Percentiles rank a stretch among this genome's conserved stretches.
Evolutionary conservation across 2,888 invertebrate genomes (phyloP).

Genomic region (Choreutis nemorana): DNA sequence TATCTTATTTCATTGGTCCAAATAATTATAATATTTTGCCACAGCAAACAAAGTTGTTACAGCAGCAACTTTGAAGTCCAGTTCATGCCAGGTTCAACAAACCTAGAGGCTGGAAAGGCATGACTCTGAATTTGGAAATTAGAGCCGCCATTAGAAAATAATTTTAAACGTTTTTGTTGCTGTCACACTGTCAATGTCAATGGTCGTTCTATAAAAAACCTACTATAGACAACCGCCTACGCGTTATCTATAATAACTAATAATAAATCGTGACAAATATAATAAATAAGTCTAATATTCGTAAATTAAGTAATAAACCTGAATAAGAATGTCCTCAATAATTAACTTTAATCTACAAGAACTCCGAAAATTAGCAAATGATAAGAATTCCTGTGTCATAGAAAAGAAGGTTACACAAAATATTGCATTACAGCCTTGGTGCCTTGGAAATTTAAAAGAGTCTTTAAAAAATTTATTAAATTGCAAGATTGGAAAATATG

Average conservation of each 20-base stretch:
- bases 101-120: too few relatives aligned
- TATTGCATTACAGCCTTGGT: slow-evolving; percentile 69
- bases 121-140: too few relatives aligned
- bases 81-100: too few relatives aligned
- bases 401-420: slow-evolving; percentile 65
- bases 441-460: slow-evolving; percentile 65
- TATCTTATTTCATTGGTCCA: too few relatives aligned
- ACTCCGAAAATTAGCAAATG: slow-evolving; percentile 57
- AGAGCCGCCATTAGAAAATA: too few relatives aligned
- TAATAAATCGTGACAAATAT: too few relatives aligned
- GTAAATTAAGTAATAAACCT: not conserved
- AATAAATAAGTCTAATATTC: not conserved
- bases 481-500: slow-evolving; percentile 67
- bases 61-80: too few relatives aligned
- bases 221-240: not conserved
- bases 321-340: slow-evolving; percentile 44
- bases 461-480: slow-evolving; percentile 68
- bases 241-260: not conserved
- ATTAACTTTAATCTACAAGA: slow-evolving; percentile 62
- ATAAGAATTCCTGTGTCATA: slow-evolving; percentile 66
- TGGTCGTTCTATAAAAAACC: not conserved
- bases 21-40: too few relatives aligned
- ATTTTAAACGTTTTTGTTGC: too few relatives aligned
- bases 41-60: too few relatives aligned
- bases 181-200: too few relatives aligned